phyloP scores from a whole-genome alignment of 2,888 invertebrate genomes.

The Saturnia japonica region DNA sequence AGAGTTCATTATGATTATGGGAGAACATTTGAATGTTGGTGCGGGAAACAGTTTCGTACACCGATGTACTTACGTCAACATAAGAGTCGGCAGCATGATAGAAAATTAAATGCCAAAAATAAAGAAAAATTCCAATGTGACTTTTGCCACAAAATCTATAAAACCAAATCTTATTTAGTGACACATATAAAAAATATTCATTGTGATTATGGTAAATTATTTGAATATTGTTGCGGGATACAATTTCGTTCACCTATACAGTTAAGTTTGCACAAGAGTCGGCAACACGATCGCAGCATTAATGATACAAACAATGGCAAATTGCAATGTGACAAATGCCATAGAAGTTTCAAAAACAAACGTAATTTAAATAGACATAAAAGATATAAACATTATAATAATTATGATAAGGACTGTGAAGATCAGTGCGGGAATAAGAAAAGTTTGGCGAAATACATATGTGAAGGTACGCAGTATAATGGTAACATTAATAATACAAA shows the following conservation, averaged over 20 bases:
- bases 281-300: background rate
- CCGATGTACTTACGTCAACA: background rate
- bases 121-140: background rate
- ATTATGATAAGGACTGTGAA: background rate
- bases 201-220: background rate
- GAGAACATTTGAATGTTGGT: no score
- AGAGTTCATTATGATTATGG: no score
- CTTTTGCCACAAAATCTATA: background rate
- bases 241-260: background rate
- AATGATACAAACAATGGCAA: background rate
- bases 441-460: background rate
- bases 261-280: background rate
- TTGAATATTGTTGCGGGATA: background rate
- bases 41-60: background rate
- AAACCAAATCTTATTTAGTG: background rate
- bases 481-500: no score
- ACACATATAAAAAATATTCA: background rate
- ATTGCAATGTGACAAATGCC: background rate
- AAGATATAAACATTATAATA: background rate
- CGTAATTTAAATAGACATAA: background rate
- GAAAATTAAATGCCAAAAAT: background rate
- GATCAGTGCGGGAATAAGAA: background rate
- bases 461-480: no score
- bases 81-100: background rate
- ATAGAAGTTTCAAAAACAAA: background rate